Percentiles rank a stretch among this genome's conserved stretches.
Evolutionary conservation across 2,888 invertebrate species (phyloP).

Genomic region (Parnassius glacialis): DNA sequence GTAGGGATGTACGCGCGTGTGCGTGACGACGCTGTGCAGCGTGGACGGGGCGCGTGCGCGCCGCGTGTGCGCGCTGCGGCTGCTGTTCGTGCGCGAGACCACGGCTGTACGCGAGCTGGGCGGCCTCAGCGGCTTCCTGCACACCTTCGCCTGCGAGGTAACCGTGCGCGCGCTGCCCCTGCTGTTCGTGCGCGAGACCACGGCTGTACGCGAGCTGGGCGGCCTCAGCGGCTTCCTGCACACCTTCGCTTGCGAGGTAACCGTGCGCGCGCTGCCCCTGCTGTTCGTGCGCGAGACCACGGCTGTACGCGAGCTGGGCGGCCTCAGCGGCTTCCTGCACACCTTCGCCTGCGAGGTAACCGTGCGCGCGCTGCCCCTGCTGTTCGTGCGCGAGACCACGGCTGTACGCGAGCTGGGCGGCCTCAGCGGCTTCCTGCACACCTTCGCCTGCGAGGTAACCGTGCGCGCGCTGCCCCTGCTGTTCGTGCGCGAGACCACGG

Average conservation of each 20-base stretch:
- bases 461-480: constrained; percentile 94
- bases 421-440: constrained; percentile 82
- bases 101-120: constrained; percentile 94
- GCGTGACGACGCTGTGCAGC: constrained; percentile 89
- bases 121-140: constrained; percentile 96
- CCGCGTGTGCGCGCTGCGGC: constrained; percentile 93
- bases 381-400: constrained; percentile 97
- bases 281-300: constrained; percentile 98
- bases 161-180: constrained; percentile 91
- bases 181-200: constrained; percentile 97
- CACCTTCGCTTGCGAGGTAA: constrained; percentile 93
- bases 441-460: constrained; percentile 92
- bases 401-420: constrained; percentile 78
- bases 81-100: constrained; percentile 97
- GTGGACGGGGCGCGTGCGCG: constrained; percentile 86
- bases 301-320: constrained; percentile 77
- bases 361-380: constrained; percentile 92
- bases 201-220: constrained; percentile 81
- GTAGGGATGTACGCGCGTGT: constrained; percentile 72
- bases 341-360: constrained; percentile 94
- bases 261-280: constrained; percentile 91
- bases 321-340: constrained; percentile 80
- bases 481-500: constrained; percentile 96
- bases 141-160: constrained; percentile 95
- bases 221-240: constrained; percentile 79